Conservation (phyloP, 2,888 invertebrate genomes). For the Chironomus tentans region DNA sequence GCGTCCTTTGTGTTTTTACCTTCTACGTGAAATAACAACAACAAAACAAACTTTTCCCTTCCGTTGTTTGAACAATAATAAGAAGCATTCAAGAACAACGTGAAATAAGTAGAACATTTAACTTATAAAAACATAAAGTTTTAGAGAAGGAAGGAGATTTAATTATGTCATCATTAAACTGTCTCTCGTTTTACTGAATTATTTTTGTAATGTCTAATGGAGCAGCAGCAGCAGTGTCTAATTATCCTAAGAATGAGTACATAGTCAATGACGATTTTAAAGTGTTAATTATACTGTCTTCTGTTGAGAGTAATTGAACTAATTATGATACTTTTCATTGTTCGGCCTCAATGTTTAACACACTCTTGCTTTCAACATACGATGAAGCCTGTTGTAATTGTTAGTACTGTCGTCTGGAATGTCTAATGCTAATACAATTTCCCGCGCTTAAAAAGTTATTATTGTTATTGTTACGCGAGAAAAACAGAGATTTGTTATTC, state of each 20-base stretch:
- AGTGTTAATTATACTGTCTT: conserved; percentile 24
- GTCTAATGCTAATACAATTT: background rate
- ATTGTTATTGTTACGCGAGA: background rate
- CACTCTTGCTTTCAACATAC: conserved; percentile 2
- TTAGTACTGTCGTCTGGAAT: background rate
- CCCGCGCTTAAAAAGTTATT: background rate
- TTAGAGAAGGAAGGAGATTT: background rate
- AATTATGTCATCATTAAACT: background rate
- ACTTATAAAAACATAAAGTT: too few species aligned
- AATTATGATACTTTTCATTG: background rate
- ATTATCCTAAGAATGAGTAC: background rate
- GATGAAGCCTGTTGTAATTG: background rate
- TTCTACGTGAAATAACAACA: too few species aligned
- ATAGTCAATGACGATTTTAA: conserved; percentile 5
- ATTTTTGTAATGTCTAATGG: background rate
- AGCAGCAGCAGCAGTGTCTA: background rate
- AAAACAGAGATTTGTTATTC: background rate
- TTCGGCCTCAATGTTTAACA: background rate
- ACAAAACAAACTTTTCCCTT: too few species aligned
- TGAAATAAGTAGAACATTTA: too few species aligned
- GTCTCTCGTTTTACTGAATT: background rate
- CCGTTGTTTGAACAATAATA: too few species aligned
- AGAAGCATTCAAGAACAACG: too few species aligned
- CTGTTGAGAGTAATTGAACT: background rate
- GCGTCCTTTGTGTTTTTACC: too few species aligned